Evolutionary conservation across 2,113 vertebrate genomes (phyloP).

Genomic region (Carlito syrichta): DNA sequence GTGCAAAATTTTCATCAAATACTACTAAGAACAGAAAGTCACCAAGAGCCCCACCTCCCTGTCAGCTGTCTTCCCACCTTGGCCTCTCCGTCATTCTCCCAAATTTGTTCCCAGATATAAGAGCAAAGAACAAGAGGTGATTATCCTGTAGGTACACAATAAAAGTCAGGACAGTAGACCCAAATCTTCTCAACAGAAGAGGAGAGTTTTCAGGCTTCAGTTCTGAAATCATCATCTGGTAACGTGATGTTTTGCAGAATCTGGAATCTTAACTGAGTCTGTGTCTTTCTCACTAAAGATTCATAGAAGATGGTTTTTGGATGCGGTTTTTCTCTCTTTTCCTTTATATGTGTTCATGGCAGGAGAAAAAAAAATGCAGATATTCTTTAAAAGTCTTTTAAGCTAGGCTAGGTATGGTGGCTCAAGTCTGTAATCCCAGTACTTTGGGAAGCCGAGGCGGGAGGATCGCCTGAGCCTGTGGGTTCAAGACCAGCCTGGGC

Average conservation of each 20-base stretch:
- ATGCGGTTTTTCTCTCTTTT: background rate
- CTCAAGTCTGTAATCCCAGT: too few species aligned
- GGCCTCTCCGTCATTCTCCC: background rate
- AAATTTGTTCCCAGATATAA: background rate
- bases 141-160: background rate
- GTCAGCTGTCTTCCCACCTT: background rate
- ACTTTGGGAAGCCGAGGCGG: too few species aligned
- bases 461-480: too few species aligned
- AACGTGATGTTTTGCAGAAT: background rate
- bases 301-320: background rate
- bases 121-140: background rate
- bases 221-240: background rate
- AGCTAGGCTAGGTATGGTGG: too few species aligned
- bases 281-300: background rate
- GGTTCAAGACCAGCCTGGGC: too few species aligned
- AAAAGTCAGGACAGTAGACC: background rate
- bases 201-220: background rate
- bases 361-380: background rate
- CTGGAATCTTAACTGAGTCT: background rate
- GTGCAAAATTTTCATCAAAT: background rate
- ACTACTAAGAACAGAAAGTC: background rate
- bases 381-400: background rate
- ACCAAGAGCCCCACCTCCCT: background rate
- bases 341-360: background rate
- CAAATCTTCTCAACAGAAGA: background rate